phyloP scores from a whole-genome alignment of 2,113 vertebrate species.

The Colaptes auratus region DNA sequence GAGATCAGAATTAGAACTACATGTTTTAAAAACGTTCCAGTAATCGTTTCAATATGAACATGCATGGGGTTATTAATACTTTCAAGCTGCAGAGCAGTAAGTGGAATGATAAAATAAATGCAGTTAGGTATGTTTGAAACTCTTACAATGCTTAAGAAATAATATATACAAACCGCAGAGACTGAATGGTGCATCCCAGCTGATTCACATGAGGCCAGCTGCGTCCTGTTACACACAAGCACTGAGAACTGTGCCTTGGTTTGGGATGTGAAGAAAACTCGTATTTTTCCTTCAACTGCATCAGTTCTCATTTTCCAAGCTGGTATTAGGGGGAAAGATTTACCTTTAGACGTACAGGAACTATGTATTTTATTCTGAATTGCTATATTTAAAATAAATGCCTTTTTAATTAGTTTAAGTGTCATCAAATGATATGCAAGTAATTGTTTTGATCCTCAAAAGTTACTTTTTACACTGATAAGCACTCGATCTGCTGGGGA shows the following conservation, averaged over 20 bases:
- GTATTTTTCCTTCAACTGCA: slow-evolving; percentile 28
- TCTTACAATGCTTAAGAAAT: not conserved
- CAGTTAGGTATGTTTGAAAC: not conserved
- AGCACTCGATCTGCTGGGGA: not conserved
- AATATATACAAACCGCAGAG: slow-evolving; percentile 66
- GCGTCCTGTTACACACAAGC: slow-evolving; percentile 63
- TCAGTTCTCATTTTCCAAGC: slow-evolving; percentile 71
- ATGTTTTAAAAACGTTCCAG: not conserved
- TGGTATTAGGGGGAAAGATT: slow-evolving; percentile 29
- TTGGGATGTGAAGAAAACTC: slow-evolving; percentile 63
- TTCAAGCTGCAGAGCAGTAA: slow-evolving; percentile 1
- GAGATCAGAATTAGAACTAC: slow-evolving; percentile 12
- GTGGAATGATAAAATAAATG: not conserved
- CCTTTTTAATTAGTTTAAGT: not conserved
- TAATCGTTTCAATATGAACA: slow-evolving; percentile 16
- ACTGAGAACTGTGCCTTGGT: slow-evolving; percentile 64
- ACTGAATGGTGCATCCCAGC: slow-evolving; percentile 33
- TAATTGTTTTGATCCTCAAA: not conserved
- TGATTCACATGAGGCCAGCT: slow-evolving; percentile 53
- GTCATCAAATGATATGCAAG: not conserved
- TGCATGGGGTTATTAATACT: not conserved
- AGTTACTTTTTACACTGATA: not conserved
- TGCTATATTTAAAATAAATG: not conserved
- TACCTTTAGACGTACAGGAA: not conserved
- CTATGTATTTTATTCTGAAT: not conserved